Percentiles rank a stretch among this genome's conserved stretches.
Evolutionary conservation across 2,113 vertebrate genomes (phyloP).

Genomic region (Polypterus senegalus): DNA sequence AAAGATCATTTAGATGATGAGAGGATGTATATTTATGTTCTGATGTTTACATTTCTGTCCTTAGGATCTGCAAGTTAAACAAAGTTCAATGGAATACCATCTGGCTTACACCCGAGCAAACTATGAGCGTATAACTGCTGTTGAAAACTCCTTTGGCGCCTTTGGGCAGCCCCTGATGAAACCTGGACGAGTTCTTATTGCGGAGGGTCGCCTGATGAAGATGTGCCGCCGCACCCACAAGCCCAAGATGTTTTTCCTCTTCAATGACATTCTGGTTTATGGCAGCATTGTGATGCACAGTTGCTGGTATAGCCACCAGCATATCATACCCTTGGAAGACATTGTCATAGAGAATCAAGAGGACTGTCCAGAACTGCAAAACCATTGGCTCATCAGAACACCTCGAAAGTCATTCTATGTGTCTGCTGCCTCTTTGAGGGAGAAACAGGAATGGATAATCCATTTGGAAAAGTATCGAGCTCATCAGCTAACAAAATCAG

Average conservation of each 20-base stretch:
- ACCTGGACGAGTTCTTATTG: constrained; percentile 66
- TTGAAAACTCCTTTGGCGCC: constrained; percentile 65
- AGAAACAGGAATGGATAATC: constrained; percentile 75
- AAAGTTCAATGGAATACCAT: constrained; percentile 45
- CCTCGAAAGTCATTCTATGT: constrained; percentile 82
- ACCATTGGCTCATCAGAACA: constrained; percentile 83
- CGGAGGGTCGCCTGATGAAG: constrained; percentile 75
- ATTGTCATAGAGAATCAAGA: constrained; percentile 62
- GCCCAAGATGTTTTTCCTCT: constrained; percentile 76
- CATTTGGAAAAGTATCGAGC: constrained; percentile 64
- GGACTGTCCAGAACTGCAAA: constrained; percentile 56
- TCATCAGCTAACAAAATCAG: constrained; percentile 35
- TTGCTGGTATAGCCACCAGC: constrained; percentile 62
- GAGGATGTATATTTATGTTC: too few relatives aligned
- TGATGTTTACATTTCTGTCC: too few relatives aligned
- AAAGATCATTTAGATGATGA: too few relatives aligned
- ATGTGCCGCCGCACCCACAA: constrained; percentile 67
- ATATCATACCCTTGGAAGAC: constrained; percentile 72
- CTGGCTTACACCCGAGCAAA: constrained; percentile 53
- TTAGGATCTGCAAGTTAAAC: neutral
- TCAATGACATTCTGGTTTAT: constrained; percentile 78
- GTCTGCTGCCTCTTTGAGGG: constrained; percentile 53
- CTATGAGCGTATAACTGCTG: constrained; percentile 56
- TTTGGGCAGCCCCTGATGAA: constrained; percentile 45
- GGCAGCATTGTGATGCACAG: constrained; percentile 65